These are phyloP conservation scores for Rhamnusium bicolor DNA, from an alignment of 2,888 invertebrate genomes.

Conservation along the genomic window DNA sequence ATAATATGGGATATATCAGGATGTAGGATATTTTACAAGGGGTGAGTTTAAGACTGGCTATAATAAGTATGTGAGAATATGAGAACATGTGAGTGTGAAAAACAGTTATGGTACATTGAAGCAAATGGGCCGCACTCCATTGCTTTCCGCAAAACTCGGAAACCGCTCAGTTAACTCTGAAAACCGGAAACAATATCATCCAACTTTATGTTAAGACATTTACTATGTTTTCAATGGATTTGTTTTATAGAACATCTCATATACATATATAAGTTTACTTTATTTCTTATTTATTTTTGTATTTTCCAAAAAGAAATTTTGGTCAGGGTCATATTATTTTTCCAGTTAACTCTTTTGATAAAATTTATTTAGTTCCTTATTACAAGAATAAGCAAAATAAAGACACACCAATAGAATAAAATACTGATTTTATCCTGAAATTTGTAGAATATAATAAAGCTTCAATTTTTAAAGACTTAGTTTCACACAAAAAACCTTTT, in stretches of 20 bases:
- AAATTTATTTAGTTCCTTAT: too few species aligned
- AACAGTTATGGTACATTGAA: conserved; percentile 65
- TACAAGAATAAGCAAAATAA: too few species aligned
- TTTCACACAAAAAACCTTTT: too few species aligned
- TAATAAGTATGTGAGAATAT: conserved; percentile 66
- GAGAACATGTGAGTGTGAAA: conserved; percentile 67
- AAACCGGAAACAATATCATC: conserved; percentile 63
- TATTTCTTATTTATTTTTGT: conserved; percentile 24
- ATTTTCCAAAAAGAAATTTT: background rate
- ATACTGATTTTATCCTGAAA: too few species aligned
- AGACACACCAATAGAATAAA: too few species aligned
- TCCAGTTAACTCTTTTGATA: too few species aligned
- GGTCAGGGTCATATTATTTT: background rate
- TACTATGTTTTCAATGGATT: conserved; percentile 68
- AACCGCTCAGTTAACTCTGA: conserved; percentile 63
- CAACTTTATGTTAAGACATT: conserved; percentile 70
- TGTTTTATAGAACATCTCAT: conserved; percentile 63
- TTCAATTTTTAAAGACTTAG: too few species aligned
- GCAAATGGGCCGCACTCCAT: conserved; percentile 70
- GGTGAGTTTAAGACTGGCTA: conserved; percentile 50
- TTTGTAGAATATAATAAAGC: too few species aligned
- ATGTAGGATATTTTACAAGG: conserved; percentile 47
- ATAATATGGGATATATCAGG: conserved; percentile 42
- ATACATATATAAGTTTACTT: conserved; percentile 49
- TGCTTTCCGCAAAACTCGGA: conserved; percentile 65